Evolutionary conservation across 2,888 invertebrate species (phyloP).

Genomic region (Geophilus truncorum): DNA sequence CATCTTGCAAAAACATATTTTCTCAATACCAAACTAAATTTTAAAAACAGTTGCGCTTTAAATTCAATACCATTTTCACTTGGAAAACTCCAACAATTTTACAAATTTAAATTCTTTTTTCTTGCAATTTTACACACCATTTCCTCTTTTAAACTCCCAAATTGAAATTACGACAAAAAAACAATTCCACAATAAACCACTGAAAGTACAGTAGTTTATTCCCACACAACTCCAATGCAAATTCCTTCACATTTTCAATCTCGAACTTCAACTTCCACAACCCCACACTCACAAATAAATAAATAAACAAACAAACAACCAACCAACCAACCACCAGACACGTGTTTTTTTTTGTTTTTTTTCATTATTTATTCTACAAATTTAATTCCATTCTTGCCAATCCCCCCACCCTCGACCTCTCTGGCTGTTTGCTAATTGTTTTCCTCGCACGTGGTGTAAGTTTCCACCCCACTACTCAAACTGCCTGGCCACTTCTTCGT

Average conservation of each 20-base stretch:
- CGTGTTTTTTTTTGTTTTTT: not conserved
- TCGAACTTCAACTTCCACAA: not conserved
- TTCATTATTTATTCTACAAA: not conserved
- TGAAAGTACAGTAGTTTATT: no score
- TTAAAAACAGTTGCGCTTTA: no score
- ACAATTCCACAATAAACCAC: no score
- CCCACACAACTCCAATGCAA: not conserved
- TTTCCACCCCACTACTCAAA: conserved; percentile 7
- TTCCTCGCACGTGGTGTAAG: not conserved
- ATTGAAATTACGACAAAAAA: no score
- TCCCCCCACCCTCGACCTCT: no score
- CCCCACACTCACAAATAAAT: not conserved
- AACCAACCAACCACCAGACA: not conserved
- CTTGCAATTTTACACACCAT: no score
- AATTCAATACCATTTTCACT: no score
- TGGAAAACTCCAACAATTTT: no score
- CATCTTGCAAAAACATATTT: no score
- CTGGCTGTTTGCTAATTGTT: not conserved
- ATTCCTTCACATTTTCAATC: conserved; percentile 16
- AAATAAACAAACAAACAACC: no score
- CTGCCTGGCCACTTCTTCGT: not conserved
- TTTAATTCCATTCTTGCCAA: not conserved
- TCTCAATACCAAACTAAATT: no score
- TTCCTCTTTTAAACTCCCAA: not conserved
- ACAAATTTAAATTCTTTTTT: no score